Conservation (phyloP, 2,888 invertebrate genomes). For the Actias luna region DNA sequence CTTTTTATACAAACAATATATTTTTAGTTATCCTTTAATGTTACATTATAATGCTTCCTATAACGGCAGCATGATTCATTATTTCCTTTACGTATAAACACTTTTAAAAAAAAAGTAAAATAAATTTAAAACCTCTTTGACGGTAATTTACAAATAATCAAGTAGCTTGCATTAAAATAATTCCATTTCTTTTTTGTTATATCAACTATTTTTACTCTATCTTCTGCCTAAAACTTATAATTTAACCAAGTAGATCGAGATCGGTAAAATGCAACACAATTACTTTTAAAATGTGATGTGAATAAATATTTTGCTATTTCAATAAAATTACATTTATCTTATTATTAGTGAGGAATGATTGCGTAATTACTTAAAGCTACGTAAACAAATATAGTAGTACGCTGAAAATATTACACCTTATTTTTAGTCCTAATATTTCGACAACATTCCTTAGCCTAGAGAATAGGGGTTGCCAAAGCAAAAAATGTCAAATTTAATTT, state of each 20-base stretch:
- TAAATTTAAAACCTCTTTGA: neutral
- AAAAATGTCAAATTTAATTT: neutral
- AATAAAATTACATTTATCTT: neutral
- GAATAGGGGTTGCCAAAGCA: neutral
- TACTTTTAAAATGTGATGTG: no score
- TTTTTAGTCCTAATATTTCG: neutral
- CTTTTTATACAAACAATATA: conserved; percentile 13
- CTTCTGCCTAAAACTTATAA: no score
- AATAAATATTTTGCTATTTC: no score
- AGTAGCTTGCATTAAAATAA: neutral
- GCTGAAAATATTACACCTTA: neutral
- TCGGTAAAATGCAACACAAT: neutral
- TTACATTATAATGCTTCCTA: neutral
- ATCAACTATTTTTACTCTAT: no score
- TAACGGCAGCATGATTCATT: neutral
- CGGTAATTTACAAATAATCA: neutral
- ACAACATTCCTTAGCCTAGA: neutral
- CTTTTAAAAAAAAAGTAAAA: neutral
- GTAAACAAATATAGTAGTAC: neutral
- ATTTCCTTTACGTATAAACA: neutral
- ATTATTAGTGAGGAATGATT: no score
- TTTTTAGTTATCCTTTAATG: conserved; percentile 5
- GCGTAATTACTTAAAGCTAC: no score
- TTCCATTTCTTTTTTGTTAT: no score
- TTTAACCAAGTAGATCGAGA: neutral